Evolutionary conservation across 2,113 vertebrate species (phyloP), one percentile per base, ranked within the genome.

Genomic region (Bambusicola thoracicus): DNA sequence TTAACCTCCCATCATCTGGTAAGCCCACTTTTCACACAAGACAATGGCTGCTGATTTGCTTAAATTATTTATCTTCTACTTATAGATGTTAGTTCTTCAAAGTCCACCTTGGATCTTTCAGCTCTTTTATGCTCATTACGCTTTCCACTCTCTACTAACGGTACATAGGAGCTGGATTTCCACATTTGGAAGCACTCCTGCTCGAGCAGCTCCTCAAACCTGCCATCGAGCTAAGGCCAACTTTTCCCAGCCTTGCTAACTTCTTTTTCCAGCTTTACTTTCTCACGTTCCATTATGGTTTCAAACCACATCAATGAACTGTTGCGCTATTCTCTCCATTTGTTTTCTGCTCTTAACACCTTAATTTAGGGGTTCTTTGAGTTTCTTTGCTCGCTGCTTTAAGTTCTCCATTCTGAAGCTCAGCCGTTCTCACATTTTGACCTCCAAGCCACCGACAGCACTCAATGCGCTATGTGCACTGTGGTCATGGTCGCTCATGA

Each of bases 181-280:
- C 76, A 80, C 58, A 66, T 87, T 85, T 81, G 89, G 67, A 66
- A 66, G 63, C 44, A 16, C n/a, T 48, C 30, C 48, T 56, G 46
- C 69, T 92, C 36, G n/a, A 70, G 80, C 27, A 86, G 83, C n/a
- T 91, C 85, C 81, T 95, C 78, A 79, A 93, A 90, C 67, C 76
- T 74, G 67, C 79, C 76, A 94, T 55, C 49, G 44, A 90, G 76
- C 68, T 59, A 49, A 51, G 0, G 0, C 3, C 1, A 85, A 53
- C 81, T 85, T 93, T 12, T 76, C 68, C 51, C 55, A 77, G 49
- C 7, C 44, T 53, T 74, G 44, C 46, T 67, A 85, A 87, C 77
- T 93, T 67, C 19, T 87, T 89, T 89, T 85, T 72, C 59, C 74
- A 87, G 6, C 32, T 38, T 69, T 70, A 34, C 59, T 55, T 85